These are phyloP conservation scores for Eucera pruinosa DNA, from an alignment of 2,888 invertebrate genomes.

Conservation along the genomic window DNA sequence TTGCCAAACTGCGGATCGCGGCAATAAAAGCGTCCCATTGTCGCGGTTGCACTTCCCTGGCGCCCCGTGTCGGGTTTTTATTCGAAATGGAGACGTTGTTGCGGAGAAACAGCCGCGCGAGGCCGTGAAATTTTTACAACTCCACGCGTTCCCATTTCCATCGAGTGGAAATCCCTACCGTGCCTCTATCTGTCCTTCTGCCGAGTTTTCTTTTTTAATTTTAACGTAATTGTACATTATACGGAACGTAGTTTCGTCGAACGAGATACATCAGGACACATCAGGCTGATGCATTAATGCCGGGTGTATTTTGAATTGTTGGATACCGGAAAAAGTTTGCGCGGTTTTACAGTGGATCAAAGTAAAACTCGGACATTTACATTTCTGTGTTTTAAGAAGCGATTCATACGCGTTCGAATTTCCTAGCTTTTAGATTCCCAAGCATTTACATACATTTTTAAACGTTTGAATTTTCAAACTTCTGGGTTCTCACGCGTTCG, in stretches of 20 bases:
- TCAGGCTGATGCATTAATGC: slow-evolving; percentile 16
- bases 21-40: slow-evolving; percentile 47
- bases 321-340: too few relatives aligned
- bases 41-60: slow-evolving; percentile 7
- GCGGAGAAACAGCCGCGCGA: slow-evolving; percentile 1
- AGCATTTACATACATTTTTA: too few relatives aligned
- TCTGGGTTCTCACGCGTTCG: too few relatives aligned
- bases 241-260: slow-evolving; percentile 18
- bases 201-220: too few relatives aligned
- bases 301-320: slow-evolving; percentile 42
- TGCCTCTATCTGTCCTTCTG: neutral
- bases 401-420: too few relatives aligned
- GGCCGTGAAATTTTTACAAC: slow-evolving; percentile 37
- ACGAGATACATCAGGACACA: neutral
- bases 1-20: slow-evolving; percentile 35
- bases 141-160: neutral
- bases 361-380: too few relatives aligned
- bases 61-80: slow-evolving; percentile 8
- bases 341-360: too few relatives aligned
- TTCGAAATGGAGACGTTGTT: slow-evolving; percentile 38
- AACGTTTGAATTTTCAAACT: too few relatives aligned
- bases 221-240: slow-evolving; percentile 48
- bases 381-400: too few relatives aligned
- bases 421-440: too few relatives aligned
- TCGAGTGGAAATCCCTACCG: neutral